A percentile compares a stretch with the other conserved stretches of the same genome.
Evolutionary conservation across 2,113 vertebrate species (phyloP).

Genomic region (Pelodiscus sinensis): DNA sequence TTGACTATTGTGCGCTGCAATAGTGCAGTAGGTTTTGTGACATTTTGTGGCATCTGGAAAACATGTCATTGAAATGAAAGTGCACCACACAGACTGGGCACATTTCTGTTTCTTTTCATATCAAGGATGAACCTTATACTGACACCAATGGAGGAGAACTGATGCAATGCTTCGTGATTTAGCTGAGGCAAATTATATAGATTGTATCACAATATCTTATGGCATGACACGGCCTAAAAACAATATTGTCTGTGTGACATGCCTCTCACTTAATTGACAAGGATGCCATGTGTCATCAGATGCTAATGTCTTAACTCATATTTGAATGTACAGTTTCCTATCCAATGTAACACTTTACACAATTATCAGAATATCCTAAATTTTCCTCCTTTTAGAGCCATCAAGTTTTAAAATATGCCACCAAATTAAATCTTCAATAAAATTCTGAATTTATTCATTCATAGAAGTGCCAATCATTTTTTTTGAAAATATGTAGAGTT

Average conservation of each 20-base stretch:
- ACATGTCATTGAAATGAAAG: neutral
- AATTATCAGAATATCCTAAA: conserved; percentile 5
- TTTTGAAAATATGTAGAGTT: conserved; percentile 21
- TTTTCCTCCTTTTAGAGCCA: neutral
- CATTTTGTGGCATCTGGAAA: neutral
- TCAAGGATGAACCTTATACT: conserved; percentile 5
- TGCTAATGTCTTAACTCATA: neutral
- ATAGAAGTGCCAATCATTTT: conserved; percentile 24
- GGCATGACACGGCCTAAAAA: conserved; percentile 38
- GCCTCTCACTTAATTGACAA: neutral
- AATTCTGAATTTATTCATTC: neutral
- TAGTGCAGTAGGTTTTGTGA: neutral
- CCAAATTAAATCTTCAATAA: neutral
- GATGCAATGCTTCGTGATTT: conserved; percentile 11
- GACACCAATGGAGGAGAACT: conserved; percentile 25
- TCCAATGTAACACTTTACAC: neutral
- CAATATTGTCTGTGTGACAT: conserved; percentile 28
- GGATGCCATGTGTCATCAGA: conserved; percentile 24
- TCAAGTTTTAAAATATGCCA: conserved; percentile 16
- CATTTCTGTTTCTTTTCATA: neutral
- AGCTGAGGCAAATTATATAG: conserved; percentile 39
- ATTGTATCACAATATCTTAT: conserved; percentile 66
- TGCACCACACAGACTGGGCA: neutral
- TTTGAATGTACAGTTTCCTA: neutral
- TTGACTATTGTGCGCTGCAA: neutral